phyloP scores from a whole-genome alignment of 1,140 invertebrate species.

The Drosophila pseudoobscura region DNA sequence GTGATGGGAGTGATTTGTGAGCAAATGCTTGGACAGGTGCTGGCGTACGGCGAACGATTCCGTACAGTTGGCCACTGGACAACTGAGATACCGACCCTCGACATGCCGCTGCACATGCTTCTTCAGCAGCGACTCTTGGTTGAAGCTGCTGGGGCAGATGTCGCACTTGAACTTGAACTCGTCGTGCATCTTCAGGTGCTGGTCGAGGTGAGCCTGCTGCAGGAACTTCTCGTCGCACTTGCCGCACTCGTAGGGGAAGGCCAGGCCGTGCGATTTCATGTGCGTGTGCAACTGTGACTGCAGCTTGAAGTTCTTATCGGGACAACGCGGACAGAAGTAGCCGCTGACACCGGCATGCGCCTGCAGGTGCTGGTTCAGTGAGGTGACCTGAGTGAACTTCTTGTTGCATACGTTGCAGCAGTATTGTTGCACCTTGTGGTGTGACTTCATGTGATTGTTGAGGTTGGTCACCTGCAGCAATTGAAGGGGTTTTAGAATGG shows the following conservation, averaged over 20 bases:
- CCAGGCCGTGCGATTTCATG: conserved; percentile 81
- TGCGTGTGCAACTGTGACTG: conserved; percentile 82
- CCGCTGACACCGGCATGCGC: conserved; percentile 82
- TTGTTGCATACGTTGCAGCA: conserved; percentile 83
- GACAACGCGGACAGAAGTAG: conserved; percentile 80
- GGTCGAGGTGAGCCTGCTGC: conserved; percentile 80
- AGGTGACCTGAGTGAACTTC: conserved; percentile 83
- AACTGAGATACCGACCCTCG: conserved; percentile 79
- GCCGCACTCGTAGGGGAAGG: conserved; percentile 78
- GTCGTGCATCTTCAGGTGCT: conserved; percentile 81
- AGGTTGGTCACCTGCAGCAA: conserved; percentile 76
- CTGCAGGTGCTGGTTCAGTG: conserved; percentile 82
- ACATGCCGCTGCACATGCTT: conserved; percentile 83
- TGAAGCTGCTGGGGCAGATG: conserved; percentile 81
- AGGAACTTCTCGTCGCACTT: conserved; percentile 83
- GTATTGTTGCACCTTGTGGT: conserved; percentile 83
- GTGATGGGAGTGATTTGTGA: conserved; percentile 78
- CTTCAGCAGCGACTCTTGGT: conserved; percentile 81
- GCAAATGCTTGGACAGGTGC: conserved; percentile 81
- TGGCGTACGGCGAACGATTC: conserved; percentile 82
- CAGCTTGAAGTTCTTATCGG: conserved; percentile 83
- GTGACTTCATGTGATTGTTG: conserved; percentile 83
- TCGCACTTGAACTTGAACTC: conserved; percentile 83
- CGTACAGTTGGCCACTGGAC: conserved; percentile 78
- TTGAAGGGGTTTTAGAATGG: not conserved